These are phyloP conservation scores for Scylla paramamosain DNA, from an alignment of 1,140 invertebrate genomes.

Conservation along the genomic window DNA sequence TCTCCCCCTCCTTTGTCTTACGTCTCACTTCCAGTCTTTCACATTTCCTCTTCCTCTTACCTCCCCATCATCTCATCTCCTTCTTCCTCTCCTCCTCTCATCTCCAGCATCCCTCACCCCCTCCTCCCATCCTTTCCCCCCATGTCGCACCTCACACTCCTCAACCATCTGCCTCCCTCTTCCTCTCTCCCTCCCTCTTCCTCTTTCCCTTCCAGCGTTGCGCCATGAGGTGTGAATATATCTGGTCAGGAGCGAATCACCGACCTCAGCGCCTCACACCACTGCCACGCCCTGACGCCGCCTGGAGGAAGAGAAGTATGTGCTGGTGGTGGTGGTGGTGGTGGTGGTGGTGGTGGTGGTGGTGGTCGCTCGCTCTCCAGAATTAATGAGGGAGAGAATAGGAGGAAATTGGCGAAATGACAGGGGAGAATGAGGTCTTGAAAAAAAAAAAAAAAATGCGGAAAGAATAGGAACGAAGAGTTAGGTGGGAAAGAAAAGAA, in stretches of 20 bases:
- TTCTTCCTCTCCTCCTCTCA: neutral
- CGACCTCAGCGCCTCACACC: neutral
- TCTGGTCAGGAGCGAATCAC: too few relatives aligned
- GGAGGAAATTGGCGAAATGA: neutral
- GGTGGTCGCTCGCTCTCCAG: neutral
- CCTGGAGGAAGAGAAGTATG: neutral
- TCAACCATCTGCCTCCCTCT: neutral
- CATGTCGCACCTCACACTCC: neutral
- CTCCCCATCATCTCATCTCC: neutral
- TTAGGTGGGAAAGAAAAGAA: neutral
- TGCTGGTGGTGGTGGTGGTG: too few relatives aligned
- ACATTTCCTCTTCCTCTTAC: neutral
- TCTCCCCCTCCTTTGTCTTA: neutral
- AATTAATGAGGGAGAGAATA: neutral
- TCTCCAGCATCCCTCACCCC: neutral
- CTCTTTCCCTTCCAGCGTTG: neutral
- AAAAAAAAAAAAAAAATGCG: neutral
- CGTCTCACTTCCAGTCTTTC: neutral
- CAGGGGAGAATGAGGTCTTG: neutral
- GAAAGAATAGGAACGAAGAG: neutral
- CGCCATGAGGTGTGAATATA: neutral
- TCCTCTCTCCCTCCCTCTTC: neutral
- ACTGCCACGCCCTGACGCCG: neutral
- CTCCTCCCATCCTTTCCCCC: neutral
- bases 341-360: too few relatives aligned